Evolutionary conservation across 2,113 vertebrate species (phyloP).

Genomic region (Nerophis ophidion): DNA sequence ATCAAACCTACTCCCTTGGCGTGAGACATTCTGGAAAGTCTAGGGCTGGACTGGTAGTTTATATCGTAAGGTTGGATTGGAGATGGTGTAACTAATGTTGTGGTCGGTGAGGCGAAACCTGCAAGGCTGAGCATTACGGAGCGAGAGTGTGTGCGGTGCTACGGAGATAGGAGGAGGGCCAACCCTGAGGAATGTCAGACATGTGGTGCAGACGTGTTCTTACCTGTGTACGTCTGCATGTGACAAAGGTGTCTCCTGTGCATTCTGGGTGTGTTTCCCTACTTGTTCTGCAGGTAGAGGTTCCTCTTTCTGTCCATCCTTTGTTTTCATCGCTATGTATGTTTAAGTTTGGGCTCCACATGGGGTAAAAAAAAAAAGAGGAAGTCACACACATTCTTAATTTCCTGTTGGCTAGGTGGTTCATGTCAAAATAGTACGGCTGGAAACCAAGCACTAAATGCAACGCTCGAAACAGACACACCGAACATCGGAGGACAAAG

Average conservation of each 20-base stretch:
- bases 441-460: not conserved
- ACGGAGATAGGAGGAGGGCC: not conserved
- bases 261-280: constrained; percentile 28
- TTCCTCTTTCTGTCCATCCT: not conserved
- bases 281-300: constrained; percentile 31
- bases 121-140: not conserved
- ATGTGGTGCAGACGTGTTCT: constrained; percentile 35
- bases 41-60: no score
- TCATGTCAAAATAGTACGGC: not conserved
- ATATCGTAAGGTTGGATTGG: no score
- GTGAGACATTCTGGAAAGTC: no score
- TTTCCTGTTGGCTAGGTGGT: not conserved
- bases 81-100: not conserved
- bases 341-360: constrained; percentile 2
- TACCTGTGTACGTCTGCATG: constrained; percentile 9
- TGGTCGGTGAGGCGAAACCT: not conserved
- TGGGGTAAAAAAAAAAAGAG: constrained; percentile 11
- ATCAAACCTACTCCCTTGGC: no score
- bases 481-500: not conserved
- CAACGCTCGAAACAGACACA: no score
- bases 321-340: constrained; percentile 4
- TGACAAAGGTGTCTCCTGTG: constrained; percentile 10
- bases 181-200: constrained; percentile 38
- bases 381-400: constrained; percentile 7
- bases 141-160: not conserved